Conservation (phyloP, 2,888 invertebrate species). For the Busseola fusca region DNA sequence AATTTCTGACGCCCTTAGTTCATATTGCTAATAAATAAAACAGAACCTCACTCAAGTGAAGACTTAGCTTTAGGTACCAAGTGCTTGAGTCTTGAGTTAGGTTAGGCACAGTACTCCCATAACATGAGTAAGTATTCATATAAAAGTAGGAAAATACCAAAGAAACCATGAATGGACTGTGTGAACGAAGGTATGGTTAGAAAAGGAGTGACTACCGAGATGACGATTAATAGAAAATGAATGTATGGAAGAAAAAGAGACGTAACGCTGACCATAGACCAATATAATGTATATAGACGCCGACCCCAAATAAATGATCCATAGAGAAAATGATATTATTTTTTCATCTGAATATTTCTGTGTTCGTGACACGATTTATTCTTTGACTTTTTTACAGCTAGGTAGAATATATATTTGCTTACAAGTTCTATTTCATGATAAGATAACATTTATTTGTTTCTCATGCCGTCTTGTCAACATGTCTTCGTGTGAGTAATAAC, state of each 20-base stretch:
- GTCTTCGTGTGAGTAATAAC: constrained; percentile 23
- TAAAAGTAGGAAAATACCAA: neutral
- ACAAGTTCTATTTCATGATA: constrained; percentile 37
- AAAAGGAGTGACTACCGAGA: neutral
- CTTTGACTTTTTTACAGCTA: neutral
- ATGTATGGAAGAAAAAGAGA: too few species aligned
- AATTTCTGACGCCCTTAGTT: too few species aligned
- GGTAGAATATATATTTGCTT: constrained; percentile 14
- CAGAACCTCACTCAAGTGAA: neutral
- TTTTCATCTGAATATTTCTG: neutral
- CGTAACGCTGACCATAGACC: too few species aligned
- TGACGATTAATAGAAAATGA: too few species aligned
- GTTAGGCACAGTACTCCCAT: too few species aligned
- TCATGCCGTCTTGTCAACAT: constrained; percentile 26
- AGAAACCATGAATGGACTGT: neutral
- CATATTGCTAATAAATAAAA: neutral
- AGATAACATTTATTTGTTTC: constrained; percentile 37
- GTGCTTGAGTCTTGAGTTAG: neutral
- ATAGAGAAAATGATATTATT: neutral
- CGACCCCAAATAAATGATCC: too few species aligned
- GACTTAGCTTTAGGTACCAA: neutral
- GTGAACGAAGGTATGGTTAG: neutral
- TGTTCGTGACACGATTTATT: constrained; percentile 13
- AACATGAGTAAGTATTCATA: neutral
- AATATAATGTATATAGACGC: too few species aligned